Evolutionary conservation across 1,140 invertebrate species (phyloP).

Genomic region (Belonocnema kinseyi): DNA sequence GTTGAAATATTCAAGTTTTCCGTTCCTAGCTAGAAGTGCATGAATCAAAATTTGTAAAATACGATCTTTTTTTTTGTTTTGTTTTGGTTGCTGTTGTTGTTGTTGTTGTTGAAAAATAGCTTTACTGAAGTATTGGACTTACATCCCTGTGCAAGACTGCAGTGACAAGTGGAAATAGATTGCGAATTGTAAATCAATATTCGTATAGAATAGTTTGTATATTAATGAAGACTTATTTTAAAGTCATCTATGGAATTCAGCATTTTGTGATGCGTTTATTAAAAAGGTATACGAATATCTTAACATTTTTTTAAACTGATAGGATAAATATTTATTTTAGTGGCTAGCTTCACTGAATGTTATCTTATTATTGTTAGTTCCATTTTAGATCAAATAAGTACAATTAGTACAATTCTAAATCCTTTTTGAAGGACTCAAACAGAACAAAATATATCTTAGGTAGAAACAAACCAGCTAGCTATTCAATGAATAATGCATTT

Average conservation of each 20-base stretch:
- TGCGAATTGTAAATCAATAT: constrained; percentile 20
- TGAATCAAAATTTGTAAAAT: constrained; percentile 13
- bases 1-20: constrained; percentile 1
- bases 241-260: constrained; percentile 16
- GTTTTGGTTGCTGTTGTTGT: no score
- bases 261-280: constrained; percentile 19
- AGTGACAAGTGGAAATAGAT: neutral
- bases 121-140: neutral
- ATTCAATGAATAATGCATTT: neutral
- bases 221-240: constrained; percentile 17
- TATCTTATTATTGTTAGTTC: neutral
- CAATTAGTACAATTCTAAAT: constrained; percentile 26
- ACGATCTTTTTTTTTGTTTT: neutral
- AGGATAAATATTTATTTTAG: constrained; percentile 22
- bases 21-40: constrained; percentile 25
- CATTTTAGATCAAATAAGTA: constrained; percentile 6
- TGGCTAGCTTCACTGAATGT: constrained; percentile 17
- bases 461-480: constrained; percentile 5
- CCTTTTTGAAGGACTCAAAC: constrained; percentile 22
- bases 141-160: constrained; percentile 7
- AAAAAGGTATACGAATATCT: constrained; percentile 24
- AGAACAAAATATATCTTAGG: constrained; percentile 2
- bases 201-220: constrained; percentile 27
- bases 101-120: neutral
- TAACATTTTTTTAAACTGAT: constrained; percentile 14